Conservation (phyloP, 2,888 invertebrate species). For the Hydroisotoma schaefferi region DNA sequence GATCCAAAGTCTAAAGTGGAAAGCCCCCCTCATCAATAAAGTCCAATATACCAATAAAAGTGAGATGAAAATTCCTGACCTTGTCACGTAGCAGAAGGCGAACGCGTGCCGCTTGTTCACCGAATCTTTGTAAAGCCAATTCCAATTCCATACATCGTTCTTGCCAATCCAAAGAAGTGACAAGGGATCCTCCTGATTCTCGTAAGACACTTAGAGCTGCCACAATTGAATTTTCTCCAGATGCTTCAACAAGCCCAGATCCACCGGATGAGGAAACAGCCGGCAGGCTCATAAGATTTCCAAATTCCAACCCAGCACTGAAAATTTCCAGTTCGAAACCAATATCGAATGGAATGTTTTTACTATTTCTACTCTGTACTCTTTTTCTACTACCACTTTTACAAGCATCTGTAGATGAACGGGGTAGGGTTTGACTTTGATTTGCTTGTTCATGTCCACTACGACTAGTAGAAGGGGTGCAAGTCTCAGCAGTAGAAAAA, state of each 20-base stretch:
- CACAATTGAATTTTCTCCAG: conserved; percentile 24
- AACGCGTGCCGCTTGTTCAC: conserved; percentile 80
- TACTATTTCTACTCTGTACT: conserved; percentile 17
- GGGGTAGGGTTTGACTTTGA: conserved; percentile 1
- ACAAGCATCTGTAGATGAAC: background rate
- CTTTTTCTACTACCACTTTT: conserved; percentile 5
- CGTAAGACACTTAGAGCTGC: conserved; percentile 36
- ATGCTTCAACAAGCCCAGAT: background rate
- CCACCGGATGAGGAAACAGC: conserved; percentile 6
- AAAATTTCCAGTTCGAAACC: conserved; percentile 38
- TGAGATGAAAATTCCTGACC: conserved; percentile 63
- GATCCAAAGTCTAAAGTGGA: too few relatives aligned
- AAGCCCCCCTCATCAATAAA: too few relatives aligned
- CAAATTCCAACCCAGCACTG: conserved; percentile 28
- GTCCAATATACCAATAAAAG: too few relatives aligned
- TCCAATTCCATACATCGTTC: conserved; percentile 82
- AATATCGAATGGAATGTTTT: conserved; percentile 29
- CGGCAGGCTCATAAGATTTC: conserved; percentile 21
- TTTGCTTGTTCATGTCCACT: conserved; percentile 8
- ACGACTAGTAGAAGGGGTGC: background rate
- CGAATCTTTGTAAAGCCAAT: conserved; percentile 77
- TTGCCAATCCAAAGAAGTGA: conserved; percentile 69
- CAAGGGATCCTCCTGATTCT: conserved; percentile 35
- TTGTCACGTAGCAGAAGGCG: conserved; percentile 85
- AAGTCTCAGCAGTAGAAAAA: background rate